Evolutionary conservation across 2,113 vertebrate species (phyloP).

Genomic region (Megaceryle maxima): DNA sequence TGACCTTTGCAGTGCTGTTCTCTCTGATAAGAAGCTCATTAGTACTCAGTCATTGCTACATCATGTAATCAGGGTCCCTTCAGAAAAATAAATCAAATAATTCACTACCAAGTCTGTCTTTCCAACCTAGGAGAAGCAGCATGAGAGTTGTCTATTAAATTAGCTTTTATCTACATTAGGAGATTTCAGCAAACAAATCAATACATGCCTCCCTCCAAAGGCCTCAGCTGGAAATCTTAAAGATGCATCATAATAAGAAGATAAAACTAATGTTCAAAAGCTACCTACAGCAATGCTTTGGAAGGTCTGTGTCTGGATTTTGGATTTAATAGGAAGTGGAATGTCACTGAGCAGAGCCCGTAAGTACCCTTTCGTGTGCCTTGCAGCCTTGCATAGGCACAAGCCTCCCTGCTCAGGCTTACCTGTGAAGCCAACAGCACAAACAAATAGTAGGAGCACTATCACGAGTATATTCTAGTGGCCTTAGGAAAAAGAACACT

Average conservation of each 20-base stretch:
- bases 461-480: not conserved
- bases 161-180: not conserved
- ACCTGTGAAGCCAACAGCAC: not conserved
- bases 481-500: not conserved
- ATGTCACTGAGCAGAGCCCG: not conserved
- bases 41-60: not conserved
- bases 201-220: not conserved
- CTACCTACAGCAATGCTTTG: not conserved
- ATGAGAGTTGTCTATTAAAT: not conserved
- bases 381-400: accelerated
- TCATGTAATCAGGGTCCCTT: not conserved
- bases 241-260: not conserved
- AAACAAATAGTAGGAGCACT: not conserved
- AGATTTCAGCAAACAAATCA: not conserved
- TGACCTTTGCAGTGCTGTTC: not conserved
- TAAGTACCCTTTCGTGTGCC: not conserved
- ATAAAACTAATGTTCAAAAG: not conserved
- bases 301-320: not conserved
- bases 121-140: not conserved
- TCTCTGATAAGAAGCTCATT: not conserved
- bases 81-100: not conserved
- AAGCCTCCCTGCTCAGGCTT: not conserved
- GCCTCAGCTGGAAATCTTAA: not conserved
- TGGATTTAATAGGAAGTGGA: not conserved
- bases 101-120: not conserved